phyloP scores from a whole-genome alignment of 2,797 vertebrate species.

The Trachops cirrhosus region DNA sequence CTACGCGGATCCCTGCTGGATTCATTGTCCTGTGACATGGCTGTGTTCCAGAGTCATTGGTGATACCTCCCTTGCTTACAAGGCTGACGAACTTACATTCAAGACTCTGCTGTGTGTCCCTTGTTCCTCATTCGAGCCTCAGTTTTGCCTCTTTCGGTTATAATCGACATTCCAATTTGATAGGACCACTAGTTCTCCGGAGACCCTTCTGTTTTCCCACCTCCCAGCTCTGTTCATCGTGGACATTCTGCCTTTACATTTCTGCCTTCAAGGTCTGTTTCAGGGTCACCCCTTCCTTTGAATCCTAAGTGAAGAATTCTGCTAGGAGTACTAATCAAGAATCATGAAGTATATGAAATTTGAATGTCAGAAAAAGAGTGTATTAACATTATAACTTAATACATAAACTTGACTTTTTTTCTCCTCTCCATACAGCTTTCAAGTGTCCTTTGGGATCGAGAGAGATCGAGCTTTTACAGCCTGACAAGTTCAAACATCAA shows the following conservation, averaged over 20 bases:
- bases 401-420: neutral
- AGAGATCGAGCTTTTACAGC: constrained; percentile 87
- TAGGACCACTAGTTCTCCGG: neutral
- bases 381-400: neutral
- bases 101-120: neutral
- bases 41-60: neutral
- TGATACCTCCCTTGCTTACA: neutral
- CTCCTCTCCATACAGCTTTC: constrained; percentile 86
- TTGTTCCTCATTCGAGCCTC: neutral
- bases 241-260: neutral
- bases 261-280: neutral
- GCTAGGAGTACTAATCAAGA: neutral
- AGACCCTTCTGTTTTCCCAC: neutral
- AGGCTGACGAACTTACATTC: neutral
- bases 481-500: constrained; percentile 89
- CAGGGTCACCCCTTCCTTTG: neutral
- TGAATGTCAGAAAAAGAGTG: neutral
- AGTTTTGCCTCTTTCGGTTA: neutral
- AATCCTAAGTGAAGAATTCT: neutral
- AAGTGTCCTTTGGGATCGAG: constrained; percentile 88
- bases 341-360: neutral
- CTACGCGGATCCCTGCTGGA: neutral
- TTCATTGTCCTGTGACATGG: neutral
- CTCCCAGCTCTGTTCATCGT: neutral
- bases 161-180: neutral